phyloP scores from a whole-genome alignment of 2,113 vertebrate genomes.

The Mormyrus lacerda region DNA sequence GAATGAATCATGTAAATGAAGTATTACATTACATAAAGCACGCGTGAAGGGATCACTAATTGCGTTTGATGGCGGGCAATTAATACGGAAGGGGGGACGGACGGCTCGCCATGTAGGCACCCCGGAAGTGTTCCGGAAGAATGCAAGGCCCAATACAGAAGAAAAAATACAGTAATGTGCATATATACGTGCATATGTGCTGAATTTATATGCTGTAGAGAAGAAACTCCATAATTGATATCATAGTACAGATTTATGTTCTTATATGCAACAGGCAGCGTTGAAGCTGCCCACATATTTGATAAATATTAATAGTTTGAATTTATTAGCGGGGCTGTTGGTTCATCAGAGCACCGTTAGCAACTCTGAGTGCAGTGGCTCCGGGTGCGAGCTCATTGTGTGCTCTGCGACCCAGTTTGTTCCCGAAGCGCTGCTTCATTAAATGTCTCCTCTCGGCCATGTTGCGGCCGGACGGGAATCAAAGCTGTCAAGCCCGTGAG shows the following conservation, averaged over 20 bases:
- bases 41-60: slow-evolving; percentile 99
- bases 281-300: slow-evolving; percentile 79
- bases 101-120: slow-evolving; percentile 65
- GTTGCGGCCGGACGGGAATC: slow-evolving; percentile 92
- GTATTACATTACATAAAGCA: slow-evolving; percentile 99
- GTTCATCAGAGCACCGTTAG: slow-evolving; percentile 79
- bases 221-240: slow-evolving; percentile 76
- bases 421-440: slow-evolving; percentile 94
- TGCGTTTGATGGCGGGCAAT: slow-evolving; percentile 98
- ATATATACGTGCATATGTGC: slow-evolving; percentile 32
- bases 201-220: slow-evolving; percentile 71
- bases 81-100: slow-evolving; percentile 94
- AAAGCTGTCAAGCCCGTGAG: slow-evolving; percentile 91
- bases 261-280: slow-evolving; percentile 66
- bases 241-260: slow-evolving; percentile 76
- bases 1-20: slow-evolving; percentile 99
- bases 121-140: slow-evolving; percentile 64
- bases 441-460: slow-evolving; percentile 98
- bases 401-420: slow-evolving; percentile 91
- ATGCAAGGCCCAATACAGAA: slow-evolving; percentile 52
- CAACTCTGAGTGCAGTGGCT: slow-evolving; percentile 83
- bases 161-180: slow-evolving; percentile 22
- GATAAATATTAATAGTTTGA: slow-evolving; percentile 89
- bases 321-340: slow-evolving; percentile 83
- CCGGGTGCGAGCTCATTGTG: slow-evolving; percentile 78